phyloP scores from a whole-genome alignment of 2,888 invertebrate species.

The Selenia dentaria region DNA sequence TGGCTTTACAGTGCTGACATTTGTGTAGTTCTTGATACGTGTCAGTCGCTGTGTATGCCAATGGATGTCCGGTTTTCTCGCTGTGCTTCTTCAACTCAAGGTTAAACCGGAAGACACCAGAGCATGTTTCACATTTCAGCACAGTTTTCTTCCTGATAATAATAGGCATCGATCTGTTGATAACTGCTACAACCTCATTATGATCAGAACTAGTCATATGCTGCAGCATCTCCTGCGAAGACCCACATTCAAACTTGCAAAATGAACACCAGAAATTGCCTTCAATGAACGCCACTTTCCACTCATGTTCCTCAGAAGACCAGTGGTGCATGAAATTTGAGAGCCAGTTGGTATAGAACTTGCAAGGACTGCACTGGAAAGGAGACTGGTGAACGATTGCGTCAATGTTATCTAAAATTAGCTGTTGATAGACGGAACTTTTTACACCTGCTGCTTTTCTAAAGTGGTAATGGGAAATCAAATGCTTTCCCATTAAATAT shows the following conservation, averaged over 20 bases:
- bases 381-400: slow-evolving; percentile 92
- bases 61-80: slow-evolving; percentile 74
- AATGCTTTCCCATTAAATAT: slow-evolving; percentile 91
- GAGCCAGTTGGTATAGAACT: slow-evolving; percentile 92
- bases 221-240: slow-evolving; percentile 86
- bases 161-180: slow-evolving; percentile 92
- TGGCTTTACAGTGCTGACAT: slow-evolving; percentile 85
- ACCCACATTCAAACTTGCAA: slow-evolving; percentile 88
- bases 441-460: slow-evolving; percentile 87
- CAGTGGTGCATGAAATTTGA: slow-evolving; percentile 90
- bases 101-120: slow-evolving; percentile 89
- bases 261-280: slow-evolving; percentile 90
- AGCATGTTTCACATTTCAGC: slow-evolving; percentile 88
- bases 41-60: slow-evolving; percentile 84
- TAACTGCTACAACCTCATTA: slow-evolving; percentile 88
- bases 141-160: slow-evolving; percentile 88
- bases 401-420: slow-evolving; percentile 91
- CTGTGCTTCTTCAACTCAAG: slow-evolving; percentile 88
- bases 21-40: slow-evolving; percentile 86
- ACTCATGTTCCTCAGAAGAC: slow-evolving; percentile 86
- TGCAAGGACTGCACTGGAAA: slow-evolving; percentile 93
- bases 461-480: slow-evolving; percentile 94
- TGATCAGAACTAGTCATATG: slow-evolving; percentile 89
- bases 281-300: slow-evolving; percentile 71
- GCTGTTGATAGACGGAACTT: slow-evolving; percentile 82